Evolutionary conservation across 2,113 vertebrate genomes (phyloP), one percentile per base, ranked within the genome.

Genomic region (Anguilla japonica): DNA sequence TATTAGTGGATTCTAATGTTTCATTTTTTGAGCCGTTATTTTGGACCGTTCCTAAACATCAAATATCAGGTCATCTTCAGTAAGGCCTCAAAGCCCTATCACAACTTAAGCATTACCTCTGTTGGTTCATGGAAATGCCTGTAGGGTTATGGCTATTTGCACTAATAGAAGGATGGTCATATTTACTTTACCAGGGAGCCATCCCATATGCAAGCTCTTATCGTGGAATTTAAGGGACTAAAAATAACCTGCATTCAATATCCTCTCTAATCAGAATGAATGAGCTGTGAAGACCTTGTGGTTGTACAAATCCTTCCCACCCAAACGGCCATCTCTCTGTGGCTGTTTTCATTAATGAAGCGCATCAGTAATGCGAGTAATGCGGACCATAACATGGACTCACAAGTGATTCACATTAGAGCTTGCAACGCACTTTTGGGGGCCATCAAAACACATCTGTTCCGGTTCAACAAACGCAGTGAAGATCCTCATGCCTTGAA

Each of bases 281-380:
- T 75, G n/a, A 34, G 26, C 71, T 71, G 63, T 71, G 63, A 71
- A 71, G 20, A 9, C 26, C 9, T 75, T 14, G 34, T 26, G 26
- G 71, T 75, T 34, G 71, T 3, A n/a, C 34, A 29, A 75, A 75
- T 75, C 71, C n/a, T 75, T 75, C 71, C 71, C 71, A 75, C 71
- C 18, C 71, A 75, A 75, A 29, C n/a, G 9, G n/a, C n/a, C 26
- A 7, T 75, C 71, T 75, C n/a, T 34, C n/a, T n/a, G 9, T 75
- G 71, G 71, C 26, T 75, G 71, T 75, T 75, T 86, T 75, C 53
- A 81, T 89, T 92, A 90, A 90, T 88, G 88, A 81, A 84, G 87
- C 86, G 87, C 88, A 91, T 91, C 86, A 67, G 87, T 75, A 53
- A 82, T 85, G 43, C 79, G 89, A 57, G 60, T 78, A 84, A 83